These are phyloP conservation scores for Dioctria linearis DNA, from an alignment of 2,888 invertebrate species.

Conservation along the genomic window DNA sequence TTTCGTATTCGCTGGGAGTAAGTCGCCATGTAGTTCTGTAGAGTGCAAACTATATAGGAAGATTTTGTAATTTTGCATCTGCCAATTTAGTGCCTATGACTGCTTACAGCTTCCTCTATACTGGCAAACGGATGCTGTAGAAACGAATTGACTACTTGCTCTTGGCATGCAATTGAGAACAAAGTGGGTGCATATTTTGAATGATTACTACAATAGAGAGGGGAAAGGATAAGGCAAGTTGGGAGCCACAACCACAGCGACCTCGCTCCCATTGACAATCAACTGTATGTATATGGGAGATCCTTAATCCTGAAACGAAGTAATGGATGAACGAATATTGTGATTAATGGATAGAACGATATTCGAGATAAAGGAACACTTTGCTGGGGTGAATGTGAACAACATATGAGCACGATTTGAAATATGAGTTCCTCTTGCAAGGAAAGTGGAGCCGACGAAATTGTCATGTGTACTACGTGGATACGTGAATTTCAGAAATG, in stretches of 20 bases:
- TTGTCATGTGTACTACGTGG: conserved; percentile 6
- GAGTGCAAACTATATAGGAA: not conserved
- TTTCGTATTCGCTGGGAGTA: not conserved
- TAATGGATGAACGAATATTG: conserved; percentile 33
- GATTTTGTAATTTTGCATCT: not conserved
- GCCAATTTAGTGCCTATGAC: not conserved
- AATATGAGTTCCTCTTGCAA: not conserved
- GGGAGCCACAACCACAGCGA: not conserved
- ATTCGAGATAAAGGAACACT: conserved; percentile 14
- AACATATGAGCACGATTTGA: conserved; percentile 4
- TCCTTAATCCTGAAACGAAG: not conserved
- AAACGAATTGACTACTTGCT: not conserved
- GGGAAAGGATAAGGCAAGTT: not conserved
- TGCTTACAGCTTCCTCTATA: conserved; percentile 3
- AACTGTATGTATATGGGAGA: not conserved
- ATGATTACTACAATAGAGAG: not conserved
- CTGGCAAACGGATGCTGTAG: not conserved
- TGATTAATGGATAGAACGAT: conserved; percentile 28
- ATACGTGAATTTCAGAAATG: conserved; percentile 1
- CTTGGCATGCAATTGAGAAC: not conserved
- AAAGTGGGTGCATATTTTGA: conserved; percentile 3
- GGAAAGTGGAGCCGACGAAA: conserved; percentile 1
- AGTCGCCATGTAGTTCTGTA: not conserved
- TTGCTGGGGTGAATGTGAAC: not conserved
- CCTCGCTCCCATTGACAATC: conserved; percentile 1